Evolutionary conservation across 1,140 invertebrate species (phyloP), one percentile per base, ranked within the genome.

Genomic region (Scylla paramamosain): DNA sequence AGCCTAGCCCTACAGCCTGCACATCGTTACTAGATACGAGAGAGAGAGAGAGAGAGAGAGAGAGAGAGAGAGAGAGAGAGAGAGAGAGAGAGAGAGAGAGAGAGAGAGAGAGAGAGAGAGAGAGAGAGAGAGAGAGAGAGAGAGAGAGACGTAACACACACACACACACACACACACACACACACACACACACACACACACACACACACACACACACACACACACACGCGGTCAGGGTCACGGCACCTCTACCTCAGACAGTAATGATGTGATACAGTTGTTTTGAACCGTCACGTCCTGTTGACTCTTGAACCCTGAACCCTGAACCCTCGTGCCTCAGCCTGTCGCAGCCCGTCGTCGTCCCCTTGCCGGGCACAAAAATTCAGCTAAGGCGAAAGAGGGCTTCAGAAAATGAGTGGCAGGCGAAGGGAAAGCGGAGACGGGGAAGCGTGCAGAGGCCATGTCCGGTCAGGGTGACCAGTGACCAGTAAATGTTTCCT

Each of bases 11-110:
- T 25, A 45, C 8, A 16, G 20, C 4, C 82, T 83, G 29, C 20
- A 48, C 46, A 48, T 14, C 46, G 6, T 48, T 48, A 48, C 14
- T 48, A 48, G n/a, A n/a, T n/a, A n/a, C n/a, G 88, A 90, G 88
- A 90, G 88, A 90, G 88, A 90, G 88, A 90, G 88, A 90, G 88
- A 90, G 88, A 90, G 88, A 90, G 88, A 90, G 88, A 90, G 88
- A 39, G 88, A 90, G 88, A 45, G 88, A 90, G 88, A 45, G 88
- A 90, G 88, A 45, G 88, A 90, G 88, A 45, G 88, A 90, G 88
- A 45, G 88, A 90, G 88, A 45, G 88, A 90, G 88, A 45, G 88
- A 90, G 88, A 45, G 88, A 90, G 45, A 45, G 88, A 90, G 88
- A 45, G 88, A 90, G 88, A 45, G 88, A 90, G 88, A 45, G 88